Percentiles rank a stretch among this genome's conserved stretches.
Conservation (phyloP, 2,113 vertebrate species). For the Peucedramus taeniatus region DNA sequence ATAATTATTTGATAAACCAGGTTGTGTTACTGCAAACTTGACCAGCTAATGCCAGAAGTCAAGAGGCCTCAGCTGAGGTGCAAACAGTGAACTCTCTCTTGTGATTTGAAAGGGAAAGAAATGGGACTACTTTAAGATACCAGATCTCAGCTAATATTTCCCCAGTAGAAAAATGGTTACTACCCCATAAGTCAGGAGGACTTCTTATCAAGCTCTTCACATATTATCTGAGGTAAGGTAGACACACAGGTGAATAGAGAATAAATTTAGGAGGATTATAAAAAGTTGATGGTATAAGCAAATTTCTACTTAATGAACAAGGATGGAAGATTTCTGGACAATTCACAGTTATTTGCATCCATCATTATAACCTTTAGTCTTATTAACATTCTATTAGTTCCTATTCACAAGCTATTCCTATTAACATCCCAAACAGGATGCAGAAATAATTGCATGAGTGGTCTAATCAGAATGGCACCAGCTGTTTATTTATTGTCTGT, state of each 20-base stretch:
- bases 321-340: not conserved
- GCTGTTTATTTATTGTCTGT: not conserved
- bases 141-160: not conserved
- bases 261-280: not conserved
- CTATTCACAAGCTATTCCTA: not conserved
- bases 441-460: not conserved
- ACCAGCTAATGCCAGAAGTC: not conserved
- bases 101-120: not conserved
- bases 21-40: not conserved
- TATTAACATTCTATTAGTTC: not conserved
- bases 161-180: not conserved
- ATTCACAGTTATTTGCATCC: not conserved
- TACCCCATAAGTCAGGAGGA: not conserved
- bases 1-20: not conserved
- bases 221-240: not conserved
- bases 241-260: not conserved
- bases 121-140: not conserved
- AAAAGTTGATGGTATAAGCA: not conserved
- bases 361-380: not conserved
- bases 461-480: not conserved
- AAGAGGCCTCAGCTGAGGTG: not conserved
- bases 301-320: not conserved
- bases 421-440: not conserved
- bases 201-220: not conserved
- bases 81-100: not conserved